These are phyloP conservation scores for Zaprionus bogoriensis DNA, from an alignment of 2,888 invertebrate genomes.

Conservation along the genomic window DNA sequence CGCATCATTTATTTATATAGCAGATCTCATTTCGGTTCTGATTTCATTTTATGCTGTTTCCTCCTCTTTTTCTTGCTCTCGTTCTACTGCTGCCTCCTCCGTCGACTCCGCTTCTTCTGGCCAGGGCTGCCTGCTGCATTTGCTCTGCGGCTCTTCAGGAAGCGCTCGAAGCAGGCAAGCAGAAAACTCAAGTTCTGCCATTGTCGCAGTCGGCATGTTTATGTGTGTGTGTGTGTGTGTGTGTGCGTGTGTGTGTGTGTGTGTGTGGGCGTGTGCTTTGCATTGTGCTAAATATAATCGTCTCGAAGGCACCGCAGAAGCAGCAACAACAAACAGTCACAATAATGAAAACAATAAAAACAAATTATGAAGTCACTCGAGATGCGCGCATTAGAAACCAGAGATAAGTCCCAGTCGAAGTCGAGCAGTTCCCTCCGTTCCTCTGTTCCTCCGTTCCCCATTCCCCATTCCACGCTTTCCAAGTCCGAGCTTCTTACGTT, in stretches of 20 bases:
- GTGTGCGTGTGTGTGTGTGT: not conserved
- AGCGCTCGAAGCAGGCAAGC: slow-evolving; percentile 69
- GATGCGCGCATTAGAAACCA: slow-evolving; percentile 36
- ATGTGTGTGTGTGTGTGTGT: not conserved
- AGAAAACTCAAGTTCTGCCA: slow-evolving; percentile 56
- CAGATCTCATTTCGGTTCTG: slow-evolving; percentile 63
- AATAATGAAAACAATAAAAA: slow-evolving; percentile 35
- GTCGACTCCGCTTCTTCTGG: slow-evolving; percentile 3
- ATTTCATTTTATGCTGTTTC: slow-evolving; percentile 60
- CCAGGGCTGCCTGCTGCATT: too few species aligned
- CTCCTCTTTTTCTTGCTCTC: not conserved
- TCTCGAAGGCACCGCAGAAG: slow-evolving; percentile 25
- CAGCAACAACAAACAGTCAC: slow-evolving; percentile 11
- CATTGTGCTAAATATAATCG: slow-evolving; percentile 68
- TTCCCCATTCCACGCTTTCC: not conserved
- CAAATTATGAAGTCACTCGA: slow-evolving; percentile 51
- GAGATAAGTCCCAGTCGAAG: slow-evolving; percentile 19
- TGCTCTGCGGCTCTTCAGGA: slow-evolving; percentile 58
- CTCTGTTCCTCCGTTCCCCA: not conserved
- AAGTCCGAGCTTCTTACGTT: too few species aligned
- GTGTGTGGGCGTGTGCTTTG: slow-evolving; percentile 13
- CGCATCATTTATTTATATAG: slow-evolving; percentile 64
- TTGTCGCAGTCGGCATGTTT: slow-evolving; percentile 23
- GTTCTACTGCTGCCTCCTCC: not conserved
- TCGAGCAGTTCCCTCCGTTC: not conserved